Percentiles rank a stretch among this genome's conserved stretches.
Conservation (phyloP, 2,888 invertebrate genomes). For the Copidosoma aretas region DNA sequence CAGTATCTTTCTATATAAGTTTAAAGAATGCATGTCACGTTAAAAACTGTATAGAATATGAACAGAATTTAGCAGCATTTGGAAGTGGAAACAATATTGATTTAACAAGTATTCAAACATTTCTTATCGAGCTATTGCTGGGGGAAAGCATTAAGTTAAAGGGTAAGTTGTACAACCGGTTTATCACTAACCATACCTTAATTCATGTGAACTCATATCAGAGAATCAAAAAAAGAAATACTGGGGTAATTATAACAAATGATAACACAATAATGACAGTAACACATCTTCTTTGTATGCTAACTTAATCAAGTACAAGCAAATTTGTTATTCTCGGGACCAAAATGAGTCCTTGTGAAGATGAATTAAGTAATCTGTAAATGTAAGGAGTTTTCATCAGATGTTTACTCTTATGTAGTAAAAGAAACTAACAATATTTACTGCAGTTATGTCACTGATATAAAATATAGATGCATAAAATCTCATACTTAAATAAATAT, state of each 20-base stretch:
- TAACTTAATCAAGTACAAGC: not conserved
- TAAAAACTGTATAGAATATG: slow-evolving; percentile 11
- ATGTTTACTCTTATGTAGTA: not conserved
- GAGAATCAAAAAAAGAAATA: not conserved
- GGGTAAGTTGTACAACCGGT: not conserved
- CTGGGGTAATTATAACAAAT: not conserved
- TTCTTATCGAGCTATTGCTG: not conserved
- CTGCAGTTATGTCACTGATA: not conserved
- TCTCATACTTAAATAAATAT: not conserved
- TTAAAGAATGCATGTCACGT: not conserved
- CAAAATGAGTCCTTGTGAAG: not conserved
- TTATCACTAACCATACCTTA: not conserved
- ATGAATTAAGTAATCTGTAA: not conserved
- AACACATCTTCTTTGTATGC: not conserved
- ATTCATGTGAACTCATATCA: not conserved
- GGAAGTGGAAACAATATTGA: not conserved
- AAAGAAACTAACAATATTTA: not conserved
- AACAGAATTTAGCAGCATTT: not conserved
- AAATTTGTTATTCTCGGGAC: not conserved
- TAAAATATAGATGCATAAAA: not conserved
- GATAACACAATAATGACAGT: not conserved
- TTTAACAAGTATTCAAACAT: not conserved
- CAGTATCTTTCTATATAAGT: not conserved
- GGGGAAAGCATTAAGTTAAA: not conserved
- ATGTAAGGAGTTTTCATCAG: not conserved